Evolutionary conservation across 2,888 invertebrate species (phyloP), one percentile per base, ranked within the genome.

Genomic region (Heterodera filipjevi): DNA sequence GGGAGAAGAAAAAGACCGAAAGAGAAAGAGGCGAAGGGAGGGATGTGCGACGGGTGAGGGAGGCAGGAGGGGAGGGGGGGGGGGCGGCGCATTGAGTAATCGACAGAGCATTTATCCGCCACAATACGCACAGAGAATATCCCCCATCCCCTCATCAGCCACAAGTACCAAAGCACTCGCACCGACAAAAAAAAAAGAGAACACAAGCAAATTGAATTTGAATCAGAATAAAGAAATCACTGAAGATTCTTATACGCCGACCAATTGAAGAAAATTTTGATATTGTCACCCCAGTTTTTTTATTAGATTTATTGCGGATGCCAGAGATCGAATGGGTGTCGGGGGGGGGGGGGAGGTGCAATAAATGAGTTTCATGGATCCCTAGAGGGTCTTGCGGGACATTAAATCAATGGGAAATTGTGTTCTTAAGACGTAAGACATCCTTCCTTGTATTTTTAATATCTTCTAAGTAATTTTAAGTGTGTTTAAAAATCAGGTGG

Each of bases 101-200:
- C 59, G 59, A 59, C 59, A 59, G 22, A 59, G 59, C 59, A 27
- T 59, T 59, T 59, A 59, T 59, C 59, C 59, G n/a, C 59, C 59
- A 27, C 59, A 59, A 59, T 59, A 59, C 59, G n/a, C 12, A 59
- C 12, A 59, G 59, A 59, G 59, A 59, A 59, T 59, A 59, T 59
- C 59, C 49, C 49, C 10, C n/a, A n/a, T n/a, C 27, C 27, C n/a
- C 59, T 27, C 59, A 10, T 27, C 6, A 59, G 49, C 19, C 39
- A 39, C 39, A 39, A 27, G 22, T 59, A 59, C 59, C 59, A 59
- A 27, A 1, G 59, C 22, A 59, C 22, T n/a, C 0, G 27, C 59
- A 59, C 27, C 8, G 27, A 59, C n/a, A 59, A 59, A 59, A n/a
- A 14, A 14, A 5, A 16, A 14, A 49, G 39, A 39, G 39, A 39